phyloP scores from a whole-genome alignment of 2,888 invertebrate genomes.

The Brenthis daphne region DNA sequence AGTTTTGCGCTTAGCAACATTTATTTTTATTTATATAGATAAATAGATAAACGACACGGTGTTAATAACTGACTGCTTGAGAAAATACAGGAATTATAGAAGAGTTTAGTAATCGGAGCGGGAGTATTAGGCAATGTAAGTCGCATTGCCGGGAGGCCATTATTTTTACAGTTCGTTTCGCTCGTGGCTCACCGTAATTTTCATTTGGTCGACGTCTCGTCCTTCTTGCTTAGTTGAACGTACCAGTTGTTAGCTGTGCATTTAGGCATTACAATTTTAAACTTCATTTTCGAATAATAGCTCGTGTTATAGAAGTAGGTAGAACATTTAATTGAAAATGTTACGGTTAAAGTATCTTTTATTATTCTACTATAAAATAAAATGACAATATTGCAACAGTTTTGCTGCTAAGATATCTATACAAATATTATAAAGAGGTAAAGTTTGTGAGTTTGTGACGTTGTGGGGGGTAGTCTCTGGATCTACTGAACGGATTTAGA shows the following conservation, averaged over 20 bases:
- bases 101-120: slow-evolving; percentile 39
- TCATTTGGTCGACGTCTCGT: slow-evolving; percentile 40
- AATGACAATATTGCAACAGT: no score
- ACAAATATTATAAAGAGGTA: no score
- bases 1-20: no score
- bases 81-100: slow-evolving; percentile 19
- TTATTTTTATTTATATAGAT: no score
- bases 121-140: slow-evolving; percentile 69
- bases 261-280: slow-evolving; percentile 12
- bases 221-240: slow-evolving; percentile 27
- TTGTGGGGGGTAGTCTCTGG: no score
- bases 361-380: no score
- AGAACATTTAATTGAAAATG: background rate
- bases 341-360: background rate
- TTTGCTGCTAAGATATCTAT: no score
- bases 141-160: slow-evolving; percentile 60
- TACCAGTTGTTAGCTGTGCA: slow-evolving; percentile 20
- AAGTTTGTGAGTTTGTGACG: no score
- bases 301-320: background rate
- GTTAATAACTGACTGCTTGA: slow-evolving; percentile 1
- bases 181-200: slow-evolving; percentile 49
- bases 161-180: slow-evolving; percentile 76
- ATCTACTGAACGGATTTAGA: no score
- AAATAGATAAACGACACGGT: background rate
- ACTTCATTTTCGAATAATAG: background rate